Evolutionary conservation across 1,140 invertebrate species (phyloP).

Genomic region (Diorhabda elongata): DNA sequence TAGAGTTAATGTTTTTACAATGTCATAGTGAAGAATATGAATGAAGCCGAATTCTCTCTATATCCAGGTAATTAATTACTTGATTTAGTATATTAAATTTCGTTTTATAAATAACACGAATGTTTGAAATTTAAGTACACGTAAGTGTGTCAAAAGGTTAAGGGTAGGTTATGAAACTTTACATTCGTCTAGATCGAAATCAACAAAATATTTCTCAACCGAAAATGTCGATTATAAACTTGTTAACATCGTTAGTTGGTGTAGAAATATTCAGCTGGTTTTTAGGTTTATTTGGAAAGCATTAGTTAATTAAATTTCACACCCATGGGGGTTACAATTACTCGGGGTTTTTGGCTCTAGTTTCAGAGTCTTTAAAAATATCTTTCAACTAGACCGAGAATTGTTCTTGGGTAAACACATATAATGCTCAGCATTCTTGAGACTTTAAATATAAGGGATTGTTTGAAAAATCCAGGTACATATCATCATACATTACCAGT

Average conservation of each 20-base stretch:
- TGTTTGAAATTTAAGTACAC: neutral
- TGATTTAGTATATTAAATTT: neutral
- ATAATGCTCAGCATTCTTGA: too few species aligned
- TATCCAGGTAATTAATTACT: slow-evolving; percentile 38
- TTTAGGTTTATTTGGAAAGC: neutral
- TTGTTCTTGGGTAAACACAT: neutral
- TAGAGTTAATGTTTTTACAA: slow-evolving; percentile 1
- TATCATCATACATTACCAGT: too few species aligned
- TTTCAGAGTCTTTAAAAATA: slow-evolving; percentile 1
- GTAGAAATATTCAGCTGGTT: neutral
- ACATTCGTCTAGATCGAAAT: neutral
- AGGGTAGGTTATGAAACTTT: neutral
- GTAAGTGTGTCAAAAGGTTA: neutral
- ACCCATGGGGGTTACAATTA: neutral
- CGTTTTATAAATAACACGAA: neutral
- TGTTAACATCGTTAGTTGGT: neutral
- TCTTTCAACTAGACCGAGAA: slow-evolving; percentile 16
- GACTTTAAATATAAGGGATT: too few species aligned
- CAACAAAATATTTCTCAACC: neutral
- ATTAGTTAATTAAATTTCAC: neutral
- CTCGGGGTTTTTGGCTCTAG: neutral
- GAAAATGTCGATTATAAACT: neutral
- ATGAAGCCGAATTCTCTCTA: slow-evolving; percentile 47
- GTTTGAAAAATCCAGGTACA: too few species aligned
- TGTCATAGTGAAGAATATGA: slow-evolving; percentile 41